phyloP scores from a whole-genome alignment of 1,140 invertebrate genomes.

The Leucophenga varia region DNA sequence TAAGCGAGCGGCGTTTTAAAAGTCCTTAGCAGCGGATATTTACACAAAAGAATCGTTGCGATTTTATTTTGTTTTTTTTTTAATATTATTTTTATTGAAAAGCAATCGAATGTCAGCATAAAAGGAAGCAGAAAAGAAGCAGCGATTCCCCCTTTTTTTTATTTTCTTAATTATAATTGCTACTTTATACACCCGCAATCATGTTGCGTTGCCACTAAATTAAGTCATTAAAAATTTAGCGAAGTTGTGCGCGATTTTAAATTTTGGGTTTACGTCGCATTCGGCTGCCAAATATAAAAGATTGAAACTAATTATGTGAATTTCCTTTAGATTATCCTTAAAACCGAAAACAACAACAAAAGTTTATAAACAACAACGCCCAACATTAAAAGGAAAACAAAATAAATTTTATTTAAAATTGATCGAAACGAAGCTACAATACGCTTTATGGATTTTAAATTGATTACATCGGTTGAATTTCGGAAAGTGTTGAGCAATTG shows the following conservation, averaged over 20 bases:
- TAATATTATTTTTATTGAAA: no score
- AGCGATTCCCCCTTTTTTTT: no score
- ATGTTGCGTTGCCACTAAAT: conserved; percentile 43
- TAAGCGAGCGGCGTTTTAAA: conserved; percentile 15
- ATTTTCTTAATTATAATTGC: no score
- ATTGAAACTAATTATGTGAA: conserved; percentile 53
- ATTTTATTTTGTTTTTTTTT: no score
- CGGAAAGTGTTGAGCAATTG: no score
- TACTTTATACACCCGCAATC: conserved; percentile 31
- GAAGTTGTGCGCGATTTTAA: conserved; percentile 14
- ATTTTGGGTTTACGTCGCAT: conserved; percentile 16
- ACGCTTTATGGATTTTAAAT: no score
- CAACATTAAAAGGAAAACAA: no score
- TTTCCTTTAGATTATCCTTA: conserved; percentile 43
- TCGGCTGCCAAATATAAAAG: conserved; percentile 15
- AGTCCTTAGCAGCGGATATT: conserved; percentile 16
- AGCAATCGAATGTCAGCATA: no score
- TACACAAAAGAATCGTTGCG: conserved; percentile 1
- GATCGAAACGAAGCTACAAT: no score
- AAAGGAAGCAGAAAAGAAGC: no score
- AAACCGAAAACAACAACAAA: not conserved
- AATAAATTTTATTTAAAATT: no score
- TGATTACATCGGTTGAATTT: no score
- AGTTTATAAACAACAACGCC: not conserved
- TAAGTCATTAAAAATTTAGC: conserved; percentile 54